Conservation (phyloP, 2,113 vertebrate genomes). For the Apeltes quadracus region DNA sequence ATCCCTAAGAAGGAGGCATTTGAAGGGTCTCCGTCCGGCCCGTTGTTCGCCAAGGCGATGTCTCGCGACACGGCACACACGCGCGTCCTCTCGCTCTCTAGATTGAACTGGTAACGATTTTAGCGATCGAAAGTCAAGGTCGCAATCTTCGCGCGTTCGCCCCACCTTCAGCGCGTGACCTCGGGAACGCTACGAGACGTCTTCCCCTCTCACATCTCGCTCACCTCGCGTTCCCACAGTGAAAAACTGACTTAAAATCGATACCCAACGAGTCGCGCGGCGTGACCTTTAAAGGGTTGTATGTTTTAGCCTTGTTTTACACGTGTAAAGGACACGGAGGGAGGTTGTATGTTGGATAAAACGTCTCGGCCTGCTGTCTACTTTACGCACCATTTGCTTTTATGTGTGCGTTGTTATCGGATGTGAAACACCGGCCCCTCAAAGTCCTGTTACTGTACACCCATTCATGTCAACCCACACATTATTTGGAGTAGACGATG, state of each 20-base stretch:
- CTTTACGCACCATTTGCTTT: no score
- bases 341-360: background rate
- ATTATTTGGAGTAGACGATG: background rate
- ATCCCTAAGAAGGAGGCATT: background rate
- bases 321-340: background rate
- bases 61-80: no score
- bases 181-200: background rate
- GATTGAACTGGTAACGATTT: background rate
- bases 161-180: background rate
- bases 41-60: no score
- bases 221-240: background rate
- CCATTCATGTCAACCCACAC: background rate
- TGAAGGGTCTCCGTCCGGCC: background rate
- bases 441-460: background rate
- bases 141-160: background rate
- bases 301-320: background rate
- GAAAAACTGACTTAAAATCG: background rate
- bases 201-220: no score
- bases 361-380: background rate
- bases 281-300: background rate
- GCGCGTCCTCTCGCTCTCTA: background rate
- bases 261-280: background rate
- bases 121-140: background rate
- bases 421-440: conserved; percentile 1
- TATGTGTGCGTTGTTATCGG: background rate